Percentiles rank a stretch among this genome's conserved stretches.
Conservation (phyloP, 1,140 invertebrate genomes). For the Bombus soroeensis region DNA sequence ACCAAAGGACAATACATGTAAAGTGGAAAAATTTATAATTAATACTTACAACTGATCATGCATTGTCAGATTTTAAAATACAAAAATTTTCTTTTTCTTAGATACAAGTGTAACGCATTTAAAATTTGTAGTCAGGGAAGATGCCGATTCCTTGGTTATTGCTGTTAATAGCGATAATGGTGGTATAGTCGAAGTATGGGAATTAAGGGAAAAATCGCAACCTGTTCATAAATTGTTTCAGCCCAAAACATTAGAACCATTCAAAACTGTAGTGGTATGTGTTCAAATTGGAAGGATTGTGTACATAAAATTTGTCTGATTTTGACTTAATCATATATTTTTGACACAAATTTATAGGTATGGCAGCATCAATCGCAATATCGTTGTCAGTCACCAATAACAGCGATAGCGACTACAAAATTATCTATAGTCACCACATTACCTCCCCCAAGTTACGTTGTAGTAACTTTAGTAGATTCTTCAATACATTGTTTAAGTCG, state of each 20-base stretch:
- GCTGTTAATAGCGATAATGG: constrained; percentile 85
- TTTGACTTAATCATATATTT: neutral
- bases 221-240: constrained; percentile 90
- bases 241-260: constrained; percentile 83
- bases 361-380: constrained; percentile 88
- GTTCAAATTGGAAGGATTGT: neutral
- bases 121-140: constrained; percentile 91
- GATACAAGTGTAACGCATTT: constrained; percentile 86
- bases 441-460: constrained; percentile 86
- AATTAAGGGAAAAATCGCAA: constrained; percentile 90
- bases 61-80: constrained; percentile 3
- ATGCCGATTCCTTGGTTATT: constrained; percentile 91
- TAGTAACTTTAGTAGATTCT: constrained; percentile 89
- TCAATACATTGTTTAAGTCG: constrained; percentile 89
- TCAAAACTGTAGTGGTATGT: constrained; percentile 86
- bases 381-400: constrained; percentile 81
- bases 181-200: constrained; percentile 93
- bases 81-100: constrained; percentile 51
- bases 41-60: neutral
- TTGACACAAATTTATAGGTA: constrained; percentile 77
- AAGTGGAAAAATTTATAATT: constrained; percentile 39
- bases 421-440: constrained; percentile 85
- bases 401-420: constrained; percentile 85
- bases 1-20: constrained; percentile 81
- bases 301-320: neutral